Percentiles rank a stretch among this genome's conserved stretches.
Evolutionary conservation across 2,113 vertebrate species (phyloP).

Genomic region (Pycnonotus jocosus): DNA sequence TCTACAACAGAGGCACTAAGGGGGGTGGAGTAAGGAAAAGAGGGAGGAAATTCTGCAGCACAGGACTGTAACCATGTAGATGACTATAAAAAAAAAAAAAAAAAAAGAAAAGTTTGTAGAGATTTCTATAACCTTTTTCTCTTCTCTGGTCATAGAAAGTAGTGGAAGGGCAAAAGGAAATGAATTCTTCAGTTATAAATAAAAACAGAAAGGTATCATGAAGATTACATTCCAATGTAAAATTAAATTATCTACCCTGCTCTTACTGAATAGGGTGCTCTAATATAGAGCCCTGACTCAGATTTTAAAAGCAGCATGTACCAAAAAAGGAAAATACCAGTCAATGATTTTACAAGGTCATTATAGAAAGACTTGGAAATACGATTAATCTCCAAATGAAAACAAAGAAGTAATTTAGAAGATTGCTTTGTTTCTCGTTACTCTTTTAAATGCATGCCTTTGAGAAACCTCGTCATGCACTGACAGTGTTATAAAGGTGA

Average conservation of each 20-base stretch:
- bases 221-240: neutral
- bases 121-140: neutral
- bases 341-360: neutral
- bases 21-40: neutral
- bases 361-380: neutral
- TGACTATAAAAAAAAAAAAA: neutral
- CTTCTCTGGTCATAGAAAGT: neutral
- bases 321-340: neutral
- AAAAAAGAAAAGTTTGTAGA: neutral
- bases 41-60: neutral
- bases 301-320: neutral
- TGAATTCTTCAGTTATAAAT: neutral
- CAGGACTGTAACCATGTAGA: neutral
- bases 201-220: conserved; percentile 8
- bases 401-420: neutral
- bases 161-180: neutral
- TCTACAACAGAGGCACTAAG: neutral
- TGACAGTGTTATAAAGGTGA: neutral
- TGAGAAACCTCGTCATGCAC: neutral
- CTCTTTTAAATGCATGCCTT: neutral
- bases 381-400: neutral
- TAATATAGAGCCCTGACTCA: neutral
- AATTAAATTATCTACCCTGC: neutral
- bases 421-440: neutral
- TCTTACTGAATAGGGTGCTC: neutral